Conservation (phyloP, 2,113 vertebrate species). For the Clinocottus analis region DNA sequence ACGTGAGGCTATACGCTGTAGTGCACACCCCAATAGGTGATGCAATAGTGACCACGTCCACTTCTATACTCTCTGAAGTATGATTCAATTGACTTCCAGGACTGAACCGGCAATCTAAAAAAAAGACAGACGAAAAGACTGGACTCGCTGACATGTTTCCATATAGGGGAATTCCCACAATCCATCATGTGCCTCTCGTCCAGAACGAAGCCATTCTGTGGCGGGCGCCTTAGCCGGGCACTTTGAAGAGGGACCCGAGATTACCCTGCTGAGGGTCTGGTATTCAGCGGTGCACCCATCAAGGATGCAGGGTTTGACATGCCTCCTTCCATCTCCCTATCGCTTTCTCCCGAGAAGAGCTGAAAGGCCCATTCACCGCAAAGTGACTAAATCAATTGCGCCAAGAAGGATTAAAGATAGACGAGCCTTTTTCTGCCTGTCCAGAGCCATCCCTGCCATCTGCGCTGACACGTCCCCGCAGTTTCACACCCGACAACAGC, state of each 20-base stretch:
- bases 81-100: neutral
- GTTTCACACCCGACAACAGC: constrained; percentile 63
- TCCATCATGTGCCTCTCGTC: constrained; percentile 40
- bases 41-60: neutral
- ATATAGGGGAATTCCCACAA: constrained; percentile 4
- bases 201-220: constrained; percentile 20
- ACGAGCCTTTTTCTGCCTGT: constrained; percentile 59
- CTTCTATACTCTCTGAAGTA: neutral
- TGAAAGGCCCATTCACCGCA: constrained; percentile 57
- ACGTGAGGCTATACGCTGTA: neutral
- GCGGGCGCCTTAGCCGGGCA: constrained; percentile 14
- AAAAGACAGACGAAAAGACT: neutral
- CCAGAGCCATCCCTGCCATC: constrained; percentile 43
- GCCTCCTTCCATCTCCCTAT: constrained; percentile 16
- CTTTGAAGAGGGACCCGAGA: constrained; percentile 8
- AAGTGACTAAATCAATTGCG: constrained; percentile 76
- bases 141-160: constrained; percentile 3
- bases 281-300: constrained; percentile 46
- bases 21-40: neutral
- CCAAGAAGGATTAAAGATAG: constrained; percentile 67
- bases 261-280: constrained; percentile 35
- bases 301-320: constrained; percentile 26
- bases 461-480: constrained; percentile 43
- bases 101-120: neutral
- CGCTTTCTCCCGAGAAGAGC: constrained; percentile 21